Evolutionary conservation across 2,797 vertebrate species (phyloP), one percentile per base, ranked within the genome.

Genomic region (Neosalanx taihuensis): DNA sequence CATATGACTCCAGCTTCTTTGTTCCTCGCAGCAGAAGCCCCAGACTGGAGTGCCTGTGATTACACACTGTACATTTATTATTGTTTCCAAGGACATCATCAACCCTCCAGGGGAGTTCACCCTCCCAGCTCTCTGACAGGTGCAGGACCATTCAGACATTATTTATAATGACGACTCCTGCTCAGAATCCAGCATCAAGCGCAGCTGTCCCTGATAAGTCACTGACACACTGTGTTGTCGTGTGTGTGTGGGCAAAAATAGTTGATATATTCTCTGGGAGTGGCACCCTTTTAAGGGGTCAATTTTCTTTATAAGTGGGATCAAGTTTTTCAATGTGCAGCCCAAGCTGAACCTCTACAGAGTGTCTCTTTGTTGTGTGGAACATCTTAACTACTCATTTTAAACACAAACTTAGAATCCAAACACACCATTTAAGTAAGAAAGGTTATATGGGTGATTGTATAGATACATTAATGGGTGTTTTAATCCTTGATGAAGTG

Each of bases 21-120:
- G 75, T 80, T 84, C 83, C 80, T 90, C 86, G 81, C 64, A 87
- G 84, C 91, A 89, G 89, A 91, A 88, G 85, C 76, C 72, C 59
- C 51, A 77, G 79, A 80, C 78, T 86, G 71, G 82, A 70, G 59
- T 77, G 82, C 79, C 81, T 86, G 76, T 69, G 85, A 90, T 91
- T 89, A 87, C 83, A 81, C 83, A 76, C 82, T n/a, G 70, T 83
- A 87, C 87, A 89, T 90, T 90, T 89, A 90, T 89, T 85, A 85
- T 26, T 26, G 88, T 88, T 88, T 89, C 84, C 87, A 84, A 83
- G 84, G 85, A 85, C 91, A 88, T 90, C 89, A 88, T 89, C 92
- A 89, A 79, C 78, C 80, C 75, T 58, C 65, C 15, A 77, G 30
- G 86, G 82, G 82, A 83, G 87, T 74, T 88, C 84, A 85, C 84